Evolutionary conservation across 2,113 vertebrate species (phyloP), one percentile per base, ranked within the genome.

Genomic region (Murina feae): DNA sequence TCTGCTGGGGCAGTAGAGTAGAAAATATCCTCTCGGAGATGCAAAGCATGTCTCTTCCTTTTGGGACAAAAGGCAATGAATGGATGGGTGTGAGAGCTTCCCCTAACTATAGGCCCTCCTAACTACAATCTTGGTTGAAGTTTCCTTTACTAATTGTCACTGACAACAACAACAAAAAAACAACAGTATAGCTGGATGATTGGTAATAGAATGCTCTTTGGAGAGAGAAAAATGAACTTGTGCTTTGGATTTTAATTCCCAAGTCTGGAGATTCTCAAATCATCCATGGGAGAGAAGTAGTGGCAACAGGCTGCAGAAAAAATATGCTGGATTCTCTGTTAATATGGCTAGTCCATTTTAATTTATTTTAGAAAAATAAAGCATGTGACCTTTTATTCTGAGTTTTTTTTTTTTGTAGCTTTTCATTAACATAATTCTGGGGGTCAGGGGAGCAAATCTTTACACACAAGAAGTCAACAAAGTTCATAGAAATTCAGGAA

Each of bases 381-480:
- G 10, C 87, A 37, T 25, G 4, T 23, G 9, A 91, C 4, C 84
- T 88, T 51, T 80, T 3, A 65, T 30, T 12, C 9, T 65, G 25
- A 75, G 0, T 72, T 4, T 30, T 68, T 17, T 23, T 72, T 4
- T 30, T 68, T 17, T 23, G 2, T 20, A 60, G n/a, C 10, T 55
- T n/a, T 89, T 89, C 18, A 12, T 58, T 44, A 37, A 30, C 5
- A 1, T 60, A 71, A 82, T 20, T 9, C 23, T 71, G 35, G 28
- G 9, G 7, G 11, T 55, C 6, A 4, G 21, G 1, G 2, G 1
- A n/a, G 28, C 37, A 49, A 75, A n/a, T 0, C 6, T 4, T 60
- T 58, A 78, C 9, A 82, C 18, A 12, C 51, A 69, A 42, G 28
- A 16, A 69, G 16, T 65, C 25, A 88, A 49, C 6, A 69, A 86